Percentiles rank a stretch among this genome's conserved stretches.
Conservation (phyloP, 2,113 vertebrate genomes). For the Megaleporinus macrocephalus region DNA sequence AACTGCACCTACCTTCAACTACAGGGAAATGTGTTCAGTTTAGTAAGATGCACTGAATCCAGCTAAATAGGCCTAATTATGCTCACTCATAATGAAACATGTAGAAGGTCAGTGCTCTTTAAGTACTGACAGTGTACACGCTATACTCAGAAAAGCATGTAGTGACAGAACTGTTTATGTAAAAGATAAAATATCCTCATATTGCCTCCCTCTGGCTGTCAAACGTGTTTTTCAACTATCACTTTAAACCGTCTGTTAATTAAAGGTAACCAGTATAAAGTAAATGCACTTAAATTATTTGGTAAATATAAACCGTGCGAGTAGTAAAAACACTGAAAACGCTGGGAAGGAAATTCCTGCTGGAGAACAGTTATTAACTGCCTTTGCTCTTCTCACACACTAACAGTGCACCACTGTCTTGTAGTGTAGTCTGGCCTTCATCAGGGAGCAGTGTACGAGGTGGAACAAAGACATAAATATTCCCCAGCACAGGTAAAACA, state of each 20-base stretch:
- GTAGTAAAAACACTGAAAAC: background rate
- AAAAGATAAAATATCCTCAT: too few relatives aligned
- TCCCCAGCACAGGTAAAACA: background rate
- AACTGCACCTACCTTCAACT: too few relatives aligned
- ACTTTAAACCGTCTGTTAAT: background rate
- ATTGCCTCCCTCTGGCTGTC: too few relatives aligned
- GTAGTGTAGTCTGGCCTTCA: background rate
- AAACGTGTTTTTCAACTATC: too few relatives aligned
- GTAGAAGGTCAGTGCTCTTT: too few relatives aligned
- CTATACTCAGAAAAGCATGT: too few relatives aligned
- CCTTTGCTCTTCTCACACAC: background rate
- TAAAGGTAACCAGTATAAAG: background rate
- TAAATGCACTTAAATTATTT: background rate
- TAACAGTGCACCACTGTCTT: background rate
- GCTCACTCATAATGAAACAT: too few relatives aligned
- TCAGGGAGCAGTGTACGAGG: background rate
- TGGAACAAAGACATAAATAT: background rate
- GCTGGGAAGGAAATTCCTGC: background rate
- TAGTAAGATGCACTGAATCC: too few relatives aligned
- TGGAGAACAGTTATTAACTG: background rate
- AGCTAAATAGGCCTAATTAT: too few relatives aligned
- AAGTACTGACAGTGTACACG: too few relatives aligned
- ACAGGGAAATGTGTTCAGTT: too few relatives aligned
- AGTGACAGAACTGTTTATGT: too few relatives aligned
- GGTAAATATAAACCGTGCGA: background rate